Conservation (phyloP, 2,888 invertebrate species). For the Invenusta paracnida region DNA sequence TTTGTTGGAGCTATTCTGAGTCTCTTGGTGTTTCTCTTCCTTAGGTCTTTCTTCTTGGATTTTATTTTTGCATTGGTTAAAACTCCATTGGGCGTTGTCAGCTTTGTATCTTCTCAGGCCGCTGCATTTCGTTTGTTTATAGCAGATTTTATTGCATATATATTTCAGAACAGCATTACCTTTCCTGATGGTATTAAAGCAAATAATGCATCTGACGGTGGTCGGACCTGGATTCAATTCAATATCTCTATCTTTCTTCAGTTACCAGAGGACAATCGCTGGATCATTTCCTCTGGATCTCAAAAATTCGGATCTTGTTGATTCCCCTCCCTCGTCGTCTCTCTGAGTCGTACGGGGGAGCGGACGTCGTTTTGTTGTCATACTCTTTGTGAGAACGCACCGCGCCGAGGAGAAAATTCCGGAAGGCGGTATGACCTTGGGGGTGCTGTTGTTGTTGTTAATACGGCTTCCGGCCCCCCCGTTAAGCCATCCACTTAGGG, state of each 20-base stretch:
- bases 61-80: not conserved
- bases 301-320: not conserved
- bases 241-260: not conserved
- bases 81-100: not conserved
- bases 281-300: not conserved
- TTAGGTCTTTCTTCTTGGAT: not conserved
- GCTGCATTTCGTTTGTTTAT: not conserved
- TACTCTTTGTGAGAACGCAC: not conserved
- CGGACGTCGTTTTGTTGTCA: not conserved
- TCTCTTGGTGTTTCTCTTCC: not conserved
- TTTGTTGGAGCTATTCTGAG: not conserved
- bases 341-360: not conserved
- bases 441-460: too few species aligned
- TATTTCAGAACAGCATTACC: not conserved
- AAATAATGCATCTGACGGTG: not conserved
- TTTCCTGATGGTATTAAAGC: not conserved
- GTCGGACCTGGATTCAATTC: not conserved
- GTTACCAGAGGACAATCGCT: not conserved
- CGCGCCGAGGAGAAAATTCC: not conserved
- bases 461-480: too few species aligned
- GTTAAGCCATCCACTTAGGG: too few species aligned
- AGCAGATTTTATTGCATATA: not conserved
- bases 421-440: not conserved
- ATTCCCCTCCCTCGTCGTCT: not conserved
- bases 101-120: not conserved